A percentile compares a stretch with the other conserved stretches of the same genome.
Evolutionary conservation across 2,888 invertebrate species (phyloP).

Genomic region (Aspidiotus destructor): DNA sequence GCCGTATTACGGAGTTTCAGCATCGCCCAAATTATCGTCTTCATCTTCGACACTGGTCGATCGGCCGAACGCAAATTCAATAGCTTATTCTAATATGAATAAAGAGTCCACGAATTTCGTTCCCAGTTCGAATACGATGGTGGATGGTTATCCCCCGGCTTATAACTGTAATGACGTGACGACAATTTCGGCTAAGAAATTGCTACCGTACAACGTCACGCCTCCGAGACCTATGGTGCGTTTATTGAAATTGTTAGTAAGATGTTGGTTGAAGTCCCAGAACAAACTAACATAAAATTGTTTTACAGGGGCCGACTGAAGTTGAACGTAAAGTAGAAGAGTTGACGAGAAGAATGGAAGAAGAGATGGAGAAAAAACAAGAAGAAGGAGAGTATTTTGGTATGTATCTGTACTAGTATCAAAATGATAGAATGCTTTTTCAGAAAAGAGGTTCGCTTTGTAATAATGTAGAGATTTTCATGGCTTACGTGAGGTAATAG

Average conservation of each 20-base stretch:
- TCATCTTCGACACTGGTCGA: neutral
- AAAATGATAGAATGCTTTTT: no score
- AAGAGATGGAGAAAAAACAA: slow-evolving; percentile 90
- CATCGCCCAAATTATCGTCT: slow-evolving; percentile 9
- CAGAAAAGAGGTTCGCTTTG: no score
- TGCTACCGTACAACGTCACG: slow-evolving; percentile 78
- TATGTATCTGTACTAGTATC: slow-evolving; percentile 43
- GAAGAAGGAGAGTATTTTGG: slow-evolving; percentile 96
- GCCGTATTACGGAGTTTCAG: slow-evolving; percentile 20
- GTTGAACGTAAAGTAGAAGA: slow-evolving; percentile 90
- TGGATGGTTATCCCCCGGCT: neutral
- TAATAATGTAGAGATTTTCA: no score
- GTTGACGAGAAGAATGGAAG: slow-evolving; percentile 80
- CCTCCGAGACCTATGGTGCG: slow-evolving; percentile 64
- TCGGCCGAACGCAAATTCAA: neutral
- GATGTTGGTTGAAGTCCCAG: neutral
- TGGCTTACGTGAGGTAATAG: no score
- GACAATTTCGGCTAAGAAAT: slow-evolving; percentile 49
- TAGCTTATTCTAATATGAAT: neutral
- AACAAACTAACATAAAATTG: no score
- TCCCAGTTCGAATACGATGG: no score
- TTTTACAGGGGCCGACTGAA: slow-evolving; percentile 66
- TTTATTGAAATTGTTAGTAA: neutral
- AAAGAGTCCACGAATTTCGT: neutral
- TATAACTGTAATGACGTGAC: slow-evolving; percentile 8